These are phyloP conservation scores for Megalops atlanticus DNA, from an alignment of 2,113 vertebrate species.

Conservation along the genomic window DNA sequence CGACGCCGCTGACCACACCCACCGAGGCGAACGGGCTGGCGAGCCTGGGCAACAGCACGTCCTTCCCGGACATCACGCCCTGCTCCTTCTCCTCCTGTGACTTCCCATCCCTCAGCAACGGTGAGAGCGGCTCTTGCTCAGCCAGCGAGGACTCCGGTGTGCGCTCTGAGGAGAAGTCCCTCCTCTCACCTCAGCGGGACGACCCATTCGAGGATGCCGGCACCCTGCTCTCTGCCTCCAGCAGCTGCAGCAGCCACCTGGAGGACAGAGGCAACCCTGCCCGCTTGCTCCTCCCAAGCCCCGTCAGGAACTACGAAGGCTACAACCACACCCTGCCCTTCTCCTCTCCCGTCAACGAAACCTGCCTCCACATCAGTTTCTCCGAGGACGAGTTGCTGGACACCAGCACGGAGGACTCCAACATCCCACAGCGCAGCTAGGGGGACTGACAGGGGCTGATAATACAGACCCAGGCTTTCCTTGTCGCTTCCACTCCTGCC, in stretches of 20 bases:
- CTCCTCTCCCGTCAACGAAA: constrained; percentile 66
- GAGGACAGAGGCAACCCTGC: constrained; percentile 45
- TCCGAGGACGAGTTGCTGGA: constrained; percentile 80
- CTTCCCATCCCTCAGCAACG: constrained; percentile 65
- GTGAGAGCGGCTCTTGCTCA: constrained; percentile 61
- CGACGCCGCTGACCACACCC: not conserved
- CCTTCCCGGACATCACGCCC: constrained; percentile 69
- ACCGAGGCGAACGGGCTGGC: constrained; percentile 34
- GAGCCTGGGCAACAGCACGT: constrained; percentile 59
- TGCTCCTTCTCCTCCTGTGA: constrained; percentile 68
- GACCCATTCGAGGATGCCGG: constrained; percentile 60
- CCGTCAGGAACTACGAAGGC: constrained; percentile 37
- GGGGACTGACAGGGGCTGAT: not conserved
- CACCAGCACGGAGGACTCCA: constrained; percentile 57
- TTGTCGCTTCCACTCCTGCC: no score
- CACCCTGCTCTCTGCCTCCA: constrained; percentile 62
- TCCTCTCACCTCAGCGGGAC: constrained; percentile 51
- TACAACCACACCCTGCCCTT: constrained; percentile 55
- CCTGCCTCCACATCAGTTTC: constrained; percentile 83
- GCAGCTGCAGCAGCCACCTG: constrained; percentile 57
- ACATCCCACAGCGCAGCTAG: constrained; percentile 25
- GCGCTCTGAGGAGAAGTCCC: constrained; percentile 62
- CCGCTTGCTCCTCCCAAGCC: not conserved
- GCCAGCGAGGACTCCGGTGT: constrained; percentile 69
- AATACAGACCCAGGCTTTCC: not conserved